Evolutionary conservation across 2,113 vertebrate species (phyloP).

Genomic region (Brachyistius frenatus): DNA sequence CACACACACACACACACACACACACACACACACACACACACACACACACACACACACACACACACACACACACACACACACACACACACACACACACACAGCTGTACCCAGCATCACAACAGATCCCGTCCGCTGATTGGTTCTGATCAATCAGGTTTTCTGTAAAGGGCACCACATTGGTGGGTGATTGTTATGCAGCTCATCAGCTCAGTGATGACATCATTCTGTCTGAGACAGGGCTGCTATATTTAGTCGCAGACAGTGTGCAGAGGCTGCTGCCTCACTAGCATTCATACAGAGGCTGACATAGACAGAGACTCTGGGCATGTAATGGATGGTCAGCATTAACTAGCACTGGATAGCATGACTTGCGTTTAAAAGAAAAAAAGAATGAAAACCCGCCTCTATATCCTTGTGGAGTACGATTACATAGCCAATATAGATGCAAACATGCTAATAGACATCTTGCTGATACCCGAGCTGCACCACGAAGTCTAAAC

Average conservation of each 20-base stretch:
- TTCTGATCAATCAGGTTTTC: constrained; percentile 50
- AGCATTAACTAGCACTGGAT: constrained; percentile 16
- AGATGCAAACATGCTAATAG: neutral
- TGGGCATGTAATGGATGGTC: constrained; percentile 25
- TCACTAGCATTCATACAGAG: constrained; percentile 53
- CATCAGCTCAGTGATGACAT: constrained; percentile 77
- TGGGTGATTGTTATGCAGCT: constrained; percentile 61
- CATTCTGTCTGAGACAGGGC: constrained; percentile 72
- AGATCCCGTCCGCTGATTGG: constrained; percentile 57
- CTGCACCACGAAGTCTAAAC: too few relatives aligned
- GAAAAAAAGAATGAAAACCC: neutral
- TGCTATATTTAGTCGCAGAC: constrained; percentile 79
- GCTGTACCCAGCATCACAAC: constrained; percentile 29
- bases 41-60: constrained; percentile 17
- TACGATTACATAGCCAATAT: neutral
- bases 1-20: constrained; percentile 23
- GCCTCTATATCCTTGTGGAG: neutral
- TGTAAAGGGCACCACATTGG: constrained; percentile 57
- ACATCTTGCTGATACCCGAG: too few relatives aligned
- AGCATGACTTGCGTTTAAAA: constrained; percentile 53
- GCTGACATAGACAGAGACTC: constrained; percentile 21
- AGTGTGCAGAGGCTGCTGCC: constrained; percentile 43
- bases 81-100: constrained; percentile 15
- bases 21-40: constrained; percentile 17
- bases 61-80: constrained; percentile 18